Evolutionary conservation across 2,888 invertebrate species (phyloP).

Genomic region (Aricia artaxerxes): DNA sequence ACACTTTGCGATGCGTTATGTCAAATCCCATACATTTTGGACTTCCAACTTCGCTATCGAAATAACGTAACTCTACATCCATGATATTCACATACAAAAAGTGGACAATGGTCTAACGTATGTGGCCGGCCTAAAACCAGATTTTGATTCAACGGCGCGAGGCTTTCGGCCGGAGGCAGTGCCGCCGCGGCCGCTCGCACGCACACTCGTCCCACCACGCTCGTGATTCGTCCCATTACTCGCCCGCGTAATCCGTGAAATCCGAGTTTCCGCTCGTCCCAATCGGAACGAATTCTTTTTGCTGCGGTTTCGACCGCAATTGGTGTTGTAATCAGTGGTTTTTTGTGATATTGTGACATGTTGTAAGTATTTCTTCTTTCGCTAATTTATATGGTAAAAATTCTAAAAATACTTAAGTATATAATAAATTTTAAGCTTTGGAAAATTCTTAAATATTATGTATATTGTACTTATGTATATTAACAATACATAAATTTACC

Average conservation of each 20-base stretch:
- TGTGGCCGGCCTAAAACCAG: conserved; percentile 14
- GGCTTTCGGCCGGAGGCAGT: not conserved
- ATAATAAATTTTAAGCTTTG: not conserved
- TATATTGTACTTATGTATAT: not conserved
- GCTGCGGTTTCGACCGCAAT: not conserved
- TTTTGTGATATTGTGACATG: conserved; percentile 14
- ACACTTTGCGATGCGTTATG: no score
- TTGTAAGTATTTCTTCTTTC: not conserved
- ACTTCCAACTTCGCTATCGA: not conserved
- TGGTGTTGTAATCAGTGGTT: conserved; percentile 8
- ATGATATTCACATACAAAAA: not conserved
- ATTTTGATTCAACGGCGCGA: not conserved
- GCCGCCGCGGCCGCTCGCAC: not conserved
- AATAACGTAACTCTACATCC: no score
- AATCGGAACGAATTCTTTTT: not conserved
- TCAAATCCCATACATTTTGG: no score
- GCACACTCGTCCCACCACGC: not conserved
- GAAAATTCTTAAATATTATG: not conserved
- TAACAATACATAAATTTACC: not conserved
- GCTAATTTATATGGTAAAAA: not conserved
- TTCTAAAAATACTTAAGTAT: not conserved
- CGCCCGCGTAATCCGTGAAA: not conserved
- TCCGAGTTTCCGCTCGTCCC: conserved; percentile 17
- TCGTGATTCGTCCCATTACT: not conserved
- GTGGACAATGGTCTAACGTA: not conserved